phyloP scores from a whole-genome alignment of 2,888 invertebrate genomes.

The Stenoptilia bipunctidactyla region DNA sequence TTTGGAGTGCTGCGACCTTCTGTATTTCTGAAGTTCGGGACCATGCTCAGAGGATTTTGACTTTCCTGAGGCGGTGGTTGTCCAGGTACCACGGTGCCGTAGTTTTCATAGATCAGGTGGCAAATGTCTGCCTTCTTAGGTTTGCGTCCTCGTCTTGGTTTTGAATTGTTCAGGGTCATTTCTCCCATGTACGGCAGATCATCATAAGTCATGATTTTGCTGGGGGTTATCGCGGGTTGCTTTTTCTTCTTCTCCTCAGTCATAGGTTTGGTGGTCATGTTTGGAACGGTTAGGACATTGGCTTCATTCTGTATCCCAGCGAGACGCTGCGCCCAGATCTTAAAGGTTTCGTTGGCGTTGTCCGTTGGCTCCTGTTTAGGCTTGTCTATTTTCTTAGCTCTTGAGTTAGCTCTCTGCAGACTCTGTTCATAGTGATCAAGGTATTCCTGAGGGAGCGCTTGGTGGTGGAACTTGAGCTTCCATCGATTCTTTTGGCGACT shows the following conservation, averaged over 20 bases:
- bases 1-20: conserved; percentile 47
- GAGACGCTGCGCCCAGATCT: conserved; percentile 81
- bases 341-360: conserved; percentile 75
- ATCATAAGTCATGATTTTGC: conserved; percentile 77
- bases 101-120: conserved; percentile 91
- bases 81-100: conserved; percentile 87
- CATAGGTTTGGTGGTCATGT: conserved; percentile 31
- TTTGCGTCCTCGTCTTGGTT: conserved; percentile 87
- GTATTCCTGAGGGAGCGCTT: conserved; percentile 83
- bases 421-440: conserved; percentile 84
- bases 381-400: conserved; percentile 37
- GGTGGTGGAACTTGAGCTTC: conserved; percentile 85
- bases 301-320: conserved; percentile 78
- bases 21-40: conserved; percentile 32
- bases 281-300: conserved; percentile 31
- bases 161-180: conserved; percentile 89
- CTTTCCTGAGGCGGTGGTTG: conserved; percentile 72
- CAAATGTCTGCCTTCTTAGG: conserved; percentile 95
- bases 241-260: conserved; percentile 50
- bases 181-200: conserved; percentile 94
- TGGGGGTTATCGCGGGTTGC: conserved; percentile 46
- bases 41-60: conserved; percentile 19
- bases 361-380: conserved; percentile 50
- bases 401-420: conserved; percentile 65
- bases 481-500: conserved; percentile 76